These are phyloP conservation scores for Polia nebulosa DNA, from an alignment of 2,888 invertebrate species.

Conservation along the genomic window DNA sequence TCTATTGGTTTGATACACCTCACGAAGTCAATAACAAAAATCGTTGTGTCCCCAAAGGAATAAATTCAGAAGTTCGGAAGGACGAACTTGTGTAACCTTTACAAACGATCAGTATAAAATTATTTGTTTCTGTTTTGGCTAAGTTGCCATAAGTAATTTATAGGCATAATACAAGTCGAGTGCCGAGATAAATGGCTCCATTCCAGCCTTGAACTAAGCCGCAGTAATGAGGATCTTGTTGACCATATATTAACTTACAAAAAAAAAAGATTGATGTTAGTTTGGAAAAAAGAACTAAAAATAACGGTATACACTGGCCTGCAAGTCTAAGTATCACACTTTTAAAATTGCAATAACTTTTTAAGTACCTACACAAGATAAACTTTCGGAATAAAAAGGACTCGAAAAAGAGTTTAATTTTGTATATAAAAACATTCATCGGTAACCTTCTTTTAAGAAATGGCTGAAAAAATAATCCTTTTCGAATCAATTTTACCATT, in stretches of 20 bases:
- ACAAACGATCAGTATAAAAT: constrained; percentile 55
- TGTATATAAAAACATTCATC: too few relatives aligned
- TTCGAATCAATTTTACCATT: too few relatives aligned
- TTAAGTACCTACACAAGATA: too few relatives aligned
- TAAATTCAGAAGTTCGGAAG: constrained; percentile 40
- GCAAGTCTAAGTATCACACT: too few relatives aligned
- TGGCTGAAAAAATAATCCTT: too few relatives aligned
- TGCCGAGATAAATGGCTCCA: constrained; percentile 79
- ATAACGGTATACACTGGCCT: constrained; percentile 23
- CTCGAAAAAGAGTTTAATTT: too few relatives aligned
- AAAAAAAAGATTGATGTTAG: constrained; percentile 57
- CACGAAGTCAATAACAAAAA: constrained; percentile 26
- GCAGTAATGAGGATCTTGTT: constrained; percentile 71
- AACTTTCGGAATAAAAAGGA: too few relatives aligned
- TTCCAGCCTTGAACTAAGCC: constrained; percentile 76
- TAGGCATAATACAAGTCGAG: constrained; percentile 78
- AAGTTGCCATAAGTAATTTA: constrained; percentile 80
- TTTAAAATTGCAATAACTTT: too few relatives aligned
- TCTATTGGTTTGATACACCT: constrained; percentile 3
- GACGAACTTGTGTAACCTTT: constrained; percentile 48
- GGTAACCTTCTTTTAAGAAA: too few relatives aligned
- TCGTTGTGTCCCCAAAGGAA: constrained; percentile 13
- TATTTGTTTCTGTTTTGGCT: constrained; percentile 50
- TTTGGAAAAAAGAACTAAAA: constrained; percentile 28
- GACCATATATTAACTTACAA: constrained; percentile 65